Percentiles rank a stretch among this genome's conserved stretches.
Evolutionary conservation across 2,113 vertebrate species (phyloP).

Genomic region (Microtus ochrogaster): DNA sequence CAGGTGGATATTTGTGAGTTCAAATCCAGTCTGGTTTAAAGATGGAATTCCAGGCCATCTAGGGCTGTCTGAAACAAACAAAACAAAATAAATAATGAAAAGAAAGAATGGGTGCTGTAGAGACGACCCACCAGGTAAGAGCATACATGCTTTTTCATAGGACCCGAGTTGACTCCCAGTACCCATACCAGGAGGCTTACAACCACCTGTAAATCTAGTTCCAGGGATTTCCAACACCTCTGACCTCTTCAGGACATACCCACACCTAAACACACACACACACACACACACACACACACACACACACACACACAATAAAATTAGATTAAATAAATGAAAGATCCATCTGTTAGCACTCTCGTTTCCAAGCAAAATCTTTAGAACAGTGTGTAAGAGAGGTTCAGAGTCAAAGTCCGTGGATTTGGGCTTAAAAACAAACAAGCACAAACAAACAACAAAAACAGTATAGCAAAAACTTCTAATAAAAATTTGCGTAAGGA

Average conservation of each 20-base stretch:
- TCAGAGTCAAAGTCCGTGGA: neutral
- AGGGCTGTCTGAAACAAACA: neutral
- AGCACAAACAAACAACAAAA: neutral
- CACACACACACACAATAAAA: neutral
- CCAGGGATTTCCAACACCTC: neutral
- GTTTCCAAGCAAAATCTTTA: neutral
- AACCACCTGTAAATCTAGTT: neutral
- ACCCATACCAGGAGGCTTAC: neutral
- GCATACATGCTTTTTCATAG: too few relatives aligned
- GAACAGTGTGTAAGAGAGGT: neutral
- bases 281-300: neutral
- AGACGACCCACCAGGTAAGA: too few relatives aligned
- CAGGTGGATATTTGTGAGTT: neutral
- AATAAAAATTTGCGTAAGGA: too few relatives aligned
- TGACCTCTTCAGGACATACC: neutral
- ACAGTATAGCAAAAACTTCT: too few relatives aligned
- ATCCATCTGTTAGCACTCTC: neutral
- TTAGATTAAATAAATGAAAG: neutral
- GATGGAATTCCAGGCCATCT: neutral
- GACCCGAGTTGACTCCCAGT: too few relatives aligned
- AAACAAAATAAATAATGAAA: neutral
- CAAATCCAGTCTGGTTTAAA: neutral
- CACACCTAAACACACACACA: neutral
- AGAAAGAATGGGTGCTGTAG: too few relatives aligned
- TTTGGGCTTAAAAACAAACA: slow-evolving; percentile 4